Base-by-base conservation (phyloP, 2,113 vertebrate genomes). In the Zingel zingel region DNA sequence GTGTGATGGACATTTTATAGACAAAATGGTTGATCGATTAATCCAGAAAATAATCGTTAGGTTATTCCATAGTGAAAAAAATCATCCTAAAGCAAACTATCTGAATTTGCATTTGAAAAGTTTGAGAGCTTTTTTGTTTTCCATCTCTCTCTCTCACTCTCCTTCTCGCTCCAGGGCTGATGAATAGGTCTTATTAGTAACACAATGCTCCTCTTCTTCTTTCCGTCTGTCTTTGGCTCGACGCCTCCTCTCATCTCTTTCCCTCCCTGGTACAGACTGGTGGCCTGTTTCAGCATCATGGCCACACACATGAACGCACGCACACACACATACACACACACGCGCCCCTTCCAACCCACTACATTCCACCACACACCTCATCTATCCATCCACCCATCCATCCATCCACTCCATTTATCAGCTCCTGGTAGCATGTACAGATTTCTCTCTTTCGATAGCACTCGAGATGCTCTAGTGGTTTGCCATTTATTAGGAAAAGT, bases 201-300 rank as follows among this genome's bases (percentile, higher is more conserved):
- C 57, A 93, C 86, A 90, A 89, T 76, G 85, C 87, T 80, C 43
- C 85, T 90, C 84, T 90, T 89, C 72, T 78, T 86, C 87, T 89
- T 79, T 82, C 80, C 27, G 53, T 81, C 84, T 68, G 69, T 93
- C 82, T 87, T 86, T 89, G 85, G 69, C 88, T 89, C 50, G 2
- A 53, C 50, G 76, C 83, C 84, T 77, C 79, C 66, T 75, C 79
- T 86, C 83, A 79, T 82, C 78, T 87, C 76, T 86, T 25, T 85
- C 77, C 58, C 83, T 87, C 83, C 87, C 88, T 92, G 91, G 90
- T 91, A 93, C 91, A 78, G 86, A 84, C 88, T 91, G 88, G 88
- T 87, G 83, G 85, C 83, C 82, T 91, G 81, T 92, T 87, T 89
- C 86, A 86, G 86, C 88, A 83, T 79, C 71, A 54, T 63, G 74